phyloP scores from a whole-genome alignment of 1,140 invertebrate genomes.

The Panagrolaimus sp. region DNA sequence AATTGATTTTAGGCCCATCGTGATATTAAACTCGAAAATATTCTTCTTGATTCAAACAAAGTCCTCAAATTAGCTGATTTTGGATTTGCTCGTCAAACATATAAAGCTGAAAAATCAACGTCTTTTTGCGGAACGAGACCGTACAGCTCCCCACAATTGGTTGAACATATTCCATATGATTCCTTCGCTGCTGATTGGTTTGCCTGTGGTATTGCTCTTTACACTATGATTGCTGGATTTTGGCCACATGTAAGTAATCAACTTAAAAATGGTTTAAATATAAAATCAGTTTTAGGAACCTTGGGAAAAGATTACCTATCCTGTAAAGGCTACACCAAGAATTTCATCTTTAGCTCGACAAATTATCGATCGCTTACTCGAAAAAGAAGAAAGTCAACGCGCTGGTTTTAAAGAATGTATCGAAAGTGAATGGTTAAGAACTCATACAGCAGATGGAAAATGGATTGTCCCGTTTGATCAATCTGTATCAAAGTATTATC shows the following conservation, averaged over 20 bases:
- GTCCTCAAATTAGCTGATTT: conserved; percentile 96
- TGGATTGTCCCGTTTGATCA: too few relatives aligned
- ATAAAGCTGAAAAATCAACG: conserved; percentile 12
- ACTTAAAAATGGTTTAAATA: too few relatives aligned
- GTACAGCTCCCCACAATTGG: conserved; percentile 20
- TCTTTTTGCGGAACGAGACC: conserved; percentile 22
- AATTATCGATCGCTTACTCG: too few relatives aligned
- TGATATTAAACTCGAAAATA: conserved; percentile 66
- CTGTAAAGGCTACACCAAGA: too few relatives aligned
- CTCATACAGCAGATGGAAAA: too few relatives aligned
- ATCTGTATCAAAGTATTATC: too few relatives aligned
- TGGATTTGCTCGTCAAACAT: conserved; percentile 64
- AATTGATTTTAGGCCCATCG: not conserved
- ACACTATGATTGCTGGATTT: conserved; percentile 17
- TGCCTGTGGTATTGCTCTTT: conserved; percentile 20
- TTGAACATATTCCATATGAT: conserved; percentile 18
- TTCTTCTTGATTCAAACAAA: conserved; percentile 90
- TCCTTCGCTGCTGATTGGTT: conserved; percentile 25
- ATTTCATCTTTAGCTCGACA: too few relatives aligned
- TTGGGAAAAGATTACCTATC: too few relatives aligned
- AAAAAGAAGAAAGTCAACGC: too few relatives aligned
- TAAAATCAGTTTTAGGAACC: too few relatives aligned
- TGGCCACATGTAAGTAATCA: conserved; percentile 11
- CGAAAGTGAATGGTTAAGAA: too few relatives aligned
- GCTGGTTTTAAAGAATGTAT: too few relatives aligned